phyloP scores from a whole-genome alignment of 2,113 vertebrate species.

The Pluvianellus socialis region DNA sequence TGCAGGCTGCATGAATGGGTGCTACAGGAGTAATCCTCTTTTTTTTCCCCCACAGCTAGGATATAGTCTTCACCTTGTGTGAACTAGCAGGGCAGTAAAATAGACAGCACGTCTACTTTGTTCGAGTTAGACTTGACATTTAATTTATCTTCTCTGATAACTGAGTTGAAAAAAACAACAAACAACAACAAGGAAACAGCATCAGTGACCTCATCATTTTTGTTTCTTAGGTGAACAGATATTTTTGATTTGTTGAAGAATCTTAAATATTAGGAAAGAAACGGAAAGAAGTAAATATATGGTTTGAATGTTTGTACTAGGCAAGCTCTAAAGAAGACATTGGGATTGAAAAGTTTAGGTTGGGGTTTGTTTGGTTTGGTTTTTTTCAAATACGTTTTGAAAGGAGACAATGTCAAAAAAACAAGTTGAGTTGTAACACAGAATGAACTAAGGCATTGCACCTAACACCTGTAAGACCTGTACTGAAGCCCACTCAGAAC shows the following conservation, averaged over 20 bases:
- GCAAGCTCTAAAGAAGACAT: neutral
- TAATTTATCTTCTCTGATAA: slow-evolving; percentile 17
- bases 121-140: neutral
- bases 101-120: neutral
- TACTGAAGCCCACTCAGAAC: neutral
- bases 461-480: neutral
- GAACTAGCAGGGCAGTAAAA: neutral
- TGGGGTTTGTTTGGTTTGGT: neutral
- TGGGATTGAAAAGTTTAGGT: neutral
- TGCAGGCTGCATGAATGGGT: neutral
- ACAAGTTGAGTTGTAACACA: neutral
- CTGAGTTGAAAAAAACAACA: neutral
- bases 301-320: neutral
- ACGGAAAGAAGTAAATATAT: neutral
- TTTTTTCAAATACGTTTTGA: neutral
- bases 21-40: neutral
- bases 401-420: neutral
- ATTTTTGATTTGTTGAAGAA: neutral
- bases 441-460: neutral
- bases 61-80: slow-evolving; percentile 8
- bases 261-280: neutral
- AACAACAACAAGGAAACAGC: neutral
- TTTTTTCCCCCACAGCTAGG: accelerated
- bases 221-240: neutral
- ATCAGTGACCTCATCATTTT: neutral